These are phyloP conservation scores for Ceratina calcarata DNA, from an alignment of 1,140 invertebrate species.

Conservation along the genomic window DNA sequence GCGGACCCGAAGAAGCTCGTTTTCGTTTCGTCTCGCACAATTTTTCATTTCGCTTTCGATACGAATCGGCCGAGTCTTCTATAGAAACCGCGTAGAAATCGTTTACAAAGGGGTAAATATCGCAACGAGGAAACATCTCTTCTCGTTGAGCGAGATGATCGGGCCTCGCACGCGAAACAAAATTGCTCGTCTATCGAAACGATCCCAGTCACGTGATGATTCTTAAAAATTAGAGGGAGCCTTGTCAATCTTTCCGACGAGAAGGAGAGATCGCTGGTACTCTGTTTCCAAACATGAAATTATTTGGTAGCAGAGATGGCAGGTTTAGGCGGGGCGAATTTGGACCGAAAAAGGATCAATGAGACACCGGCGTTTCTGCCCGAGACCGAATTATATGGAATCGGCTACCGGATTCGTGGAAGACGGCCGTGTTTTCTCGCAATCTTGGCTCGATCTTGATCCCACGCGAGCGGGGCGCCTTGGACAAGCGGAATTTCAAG, in stretches of 20 bases:
- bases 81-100: too few species aligned
- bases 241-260: neutral
- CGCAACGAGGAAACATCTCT: neutral
- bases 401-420: constrained; percentile 32
- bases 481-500: constrained; percentile 51
- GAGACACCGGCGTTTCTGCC: neutral
- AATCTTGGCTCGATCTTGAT: constrained; percentile 41
- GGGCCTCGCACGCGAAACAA: constrained; percentile 17
- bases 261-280: too few species aligned
- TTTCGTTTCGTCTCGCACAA: neutral
- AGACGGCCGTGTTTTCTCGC: constrained; percentile 34
- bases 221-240: neutral
- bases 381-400: constrained; percentile 7
- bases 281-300: too few species aligned
- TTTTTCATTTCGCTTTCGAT: constrained; percentile 67
- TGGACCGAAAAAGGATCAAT: neutral
- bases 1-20: constrained; percentile 50
- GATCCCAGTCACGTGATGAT: constrained; percentile 22
- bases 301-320: too few species aligned
- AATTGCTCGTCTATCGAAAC: constrained; percentile 25
- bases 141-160: neutral
- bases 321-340: neutral
- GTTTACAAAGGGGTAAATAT: too few species aligned
- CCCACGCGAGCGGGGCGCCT: constrained; percentile 34
- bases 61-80: too few species aligned